phyloP scores from a whole-genome alignment of 2,888 invertebrate species.

The Bedellia somnulentella region DNA sequence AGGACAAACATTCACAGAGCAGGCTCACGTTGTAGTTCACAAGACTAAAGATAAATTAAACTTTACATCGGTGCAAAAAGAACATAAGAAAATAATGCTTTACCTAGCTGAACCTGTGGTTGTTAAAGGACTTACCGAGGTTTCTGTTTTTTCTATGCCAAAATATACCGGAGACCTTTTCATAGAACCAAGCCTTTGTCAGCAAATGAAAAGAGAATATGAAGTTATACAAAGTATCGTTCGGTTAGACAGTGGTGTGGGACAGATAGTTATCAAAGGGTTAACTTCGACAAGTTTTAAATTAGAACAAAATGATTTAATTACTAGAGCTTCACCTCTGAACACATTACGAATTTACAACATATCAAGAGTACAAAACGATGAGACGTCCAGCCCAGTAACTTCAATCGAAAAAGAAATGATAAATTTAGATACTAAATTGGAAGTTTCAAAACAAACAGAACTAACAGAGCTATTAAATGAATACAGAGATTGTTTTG shows the following conservation, averaged over 20 bases:
- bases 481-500: conserved; percentile 2
- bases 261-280: neutral
- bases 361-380: neutral
- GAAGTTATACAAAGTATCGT: neutral
- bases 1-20: conserved; percentile 5
- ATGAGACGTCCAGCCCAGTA: neutral
- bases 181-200: neutral
- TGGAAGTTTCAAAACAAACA: no score
- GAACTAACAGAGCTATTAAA: conserved; percentile 1
- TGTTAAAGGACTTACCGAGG: neutral
- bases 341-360: neutral
- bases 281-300: no score
- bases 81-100: neutral
- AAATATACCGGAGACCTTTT: conserved; percentile 1
- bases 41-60: conserved; percentile 1
- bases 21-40: neutral
- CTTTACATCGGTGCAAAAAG: neutral
- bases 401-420: neutral
- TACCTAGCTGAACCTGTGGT: neutral
- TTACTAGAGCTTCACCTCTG: no score
- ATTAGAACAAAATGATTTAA: neutral
- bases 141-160: neutral
- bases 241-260: neutral
- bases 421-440: neutral
- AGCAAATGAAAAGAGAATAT: neutral